Evolutionary conservation across 2,797 vertebrate genomes (phyloP), one percentile per base, ranked within the genome.

Genomic region (Sebastes itinus): DNA sequence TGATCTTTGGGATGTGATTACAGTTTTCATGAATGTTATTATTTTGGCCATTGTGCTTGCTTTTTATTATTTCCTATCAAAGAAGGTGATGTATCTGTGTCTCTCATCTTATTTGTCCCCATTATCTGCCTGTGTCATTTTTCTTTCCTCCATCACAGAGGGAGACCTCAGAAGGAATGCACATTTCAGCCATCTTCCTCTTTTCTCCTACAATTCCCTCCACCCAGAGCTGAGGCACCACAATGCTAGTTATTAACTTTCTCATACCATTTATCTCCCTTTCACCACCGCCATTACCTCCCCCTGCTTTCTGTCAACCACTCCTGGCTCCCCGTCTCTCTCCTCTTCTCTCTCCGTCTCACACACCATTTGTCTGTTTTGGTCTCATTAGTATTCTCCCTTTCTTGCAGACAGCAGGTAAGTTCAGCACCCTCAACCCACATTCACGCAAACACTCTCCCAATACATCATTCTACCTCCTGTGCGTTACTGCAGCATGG

Each of bases 211-310:
- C 71, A 42, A 64, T 80, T 77, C 74, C 63, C 72, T 80, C 69
- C 61, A 72, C 38, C 87, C 72, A 23, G 23, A 72, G 74, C 80
- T 77, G 82, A 84, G 72, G 33, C 86, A 85, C 81, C 75, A 83
- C 85, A 88, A 86, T 84, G 76, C 87, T 80, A 81, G 86, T 81
- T 85, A 92, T 92, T 92, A 92, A 87, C 83, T 88, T 90, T 88
- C 82, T 88, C 82, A 75, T 83, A 73, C 83, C 88, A 92, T 91
- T 91, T 86, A 88, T 93, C 87, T 89, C 86, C 65, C 75, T 90
- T 87, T 88, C 85, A 87, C 79, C 80, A 82, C 71, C 76, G 66
- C 81, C 81, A 87, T 87, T 88, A 85, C 83, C 81, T 80, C 61
- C 68, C 73, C 64, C 77, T 80, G 33, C 60, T 82, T 83, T 72